Conservation (phyloP, 2,113 vertebrate species). For the Myiagra hebetior region DNA sequence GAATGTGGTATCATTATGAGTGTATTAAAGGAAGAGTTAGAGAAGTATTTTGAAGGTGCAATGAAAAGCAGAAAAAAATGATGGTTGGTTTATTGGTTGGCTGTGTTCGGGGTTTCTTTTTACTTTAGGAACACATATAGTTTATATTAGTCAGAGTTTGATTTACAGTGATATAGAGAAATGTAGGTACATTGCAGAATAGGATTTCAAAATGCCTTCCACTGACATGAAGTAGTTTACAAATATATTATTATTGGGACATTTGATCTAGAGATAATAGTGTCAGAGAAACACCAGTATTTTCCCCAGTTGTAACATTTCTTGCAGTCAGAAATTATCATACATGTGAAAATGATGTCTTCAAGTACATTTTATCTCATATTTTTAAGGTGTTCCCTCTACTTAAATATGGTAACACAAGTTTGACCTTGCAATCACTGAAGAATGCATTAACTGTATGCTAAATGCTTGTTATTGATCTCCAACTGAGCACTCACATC, state of each 20-base stretch:
- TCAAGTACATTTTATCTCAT: not conserved
- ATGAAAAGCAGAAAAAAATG: not conserved
- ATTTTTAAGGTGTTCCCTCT: not conserved
- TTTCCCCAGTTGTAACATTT: not conserved
- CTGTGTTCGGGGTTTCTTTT: not conserved
- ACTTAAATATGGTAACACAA: not conserved
- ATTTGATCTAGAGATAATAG: not conserved
- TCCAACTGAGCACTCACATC: not conserved
- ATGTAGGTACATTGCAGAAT: not conserved
- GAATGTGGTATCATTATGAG: not conserved
- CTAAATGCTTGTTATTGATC: constrained; percentile 16
- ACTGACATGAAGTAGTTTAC: not conserved
- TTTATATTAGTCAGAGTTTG: not conserved
- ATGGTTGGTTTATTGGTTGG: not conserved
- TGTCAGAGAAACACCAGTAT: not conserved
- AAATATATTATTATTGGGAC: not conserved
- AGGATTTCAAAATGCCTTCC: not conserved
- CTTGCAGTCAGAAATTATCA: not conserved
- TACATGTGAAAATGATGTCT: not conserved
- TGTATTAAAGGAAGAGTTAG: not conserved
- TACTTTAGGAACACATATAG: not conserved
- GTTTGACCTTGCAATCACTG: constrained; percentile 43
- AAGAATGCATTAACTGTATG: not conserved
- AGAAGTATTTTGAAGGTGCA: not conserved
- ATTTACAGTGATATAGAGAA: not conserved